Evolutionary conservation across 1,140 invertebrate species (phyloP).

Genomic region (Agrypnia vestita): DNA sequence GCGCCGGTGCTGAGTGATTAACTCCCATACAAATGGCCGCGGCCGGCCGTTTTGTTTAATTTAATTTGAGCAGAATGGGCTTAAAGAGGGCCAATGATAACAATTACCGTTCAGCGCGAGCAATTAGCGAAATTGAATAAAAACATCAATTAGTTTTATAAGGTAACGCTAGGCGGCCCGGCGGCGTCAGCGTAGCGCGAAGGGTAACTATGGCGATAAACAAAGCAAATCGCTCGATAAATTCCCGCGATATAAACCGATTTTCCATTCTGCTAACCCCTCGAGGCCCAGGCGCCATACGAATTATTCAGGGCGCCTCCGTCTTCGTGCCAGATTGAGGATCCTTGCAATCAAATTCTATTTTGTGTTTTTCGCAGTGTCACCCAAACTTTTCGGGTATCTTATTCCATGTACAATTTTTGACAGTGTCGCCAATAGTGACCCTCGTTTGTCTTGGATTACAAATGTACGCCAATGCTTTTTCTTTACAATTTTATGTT

Average conservation of each 20-base stretch:
- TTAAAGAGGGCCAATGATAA: conserved; percentile 11
- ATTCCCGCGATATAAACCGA: conserved; percentile 47
- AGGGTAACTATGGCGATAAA: conserved; percentile 56
- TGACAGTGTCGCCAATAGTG: no score
- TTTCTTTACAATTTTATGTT: no score
- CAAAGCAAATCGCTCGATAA: conserved; percentile 57
- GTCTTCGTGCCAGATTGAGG: no score
- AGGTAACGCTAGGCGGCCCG: conserved; percentile 18
- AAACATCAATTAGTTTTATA: conserved; percentile 43
- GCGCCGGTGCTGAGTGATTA: not conserved
- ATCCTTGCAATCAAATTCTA: no score
- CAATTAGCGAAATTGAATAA: conserved; percentile 37
- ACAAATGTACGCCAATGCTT: no score
- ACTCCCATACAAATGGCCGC: not conserved
- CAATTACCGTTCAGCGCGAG: conserved; percentile 9
- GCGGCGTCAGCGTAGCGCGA: conserved; percentile 20
- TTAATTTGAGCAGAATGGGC: not conserved
- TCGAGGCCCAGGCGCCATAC: no score
- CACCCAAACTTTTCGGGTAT: no score
- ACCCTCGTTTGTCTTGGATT: no score
- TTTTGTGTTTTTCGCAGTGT: no score
- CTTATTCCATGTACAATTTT: no score
- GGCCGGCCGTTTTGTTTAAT: conserved; percentile 10
- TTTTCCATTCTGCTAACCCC: conserved; percentile 19
- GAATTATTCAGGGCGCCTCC: no score